Evolutionary conservation across 2,797 vertebrate species (phyloP), one percentile per base, ranked within the genome.

Genomic region (Meda fulgida): DNA sequence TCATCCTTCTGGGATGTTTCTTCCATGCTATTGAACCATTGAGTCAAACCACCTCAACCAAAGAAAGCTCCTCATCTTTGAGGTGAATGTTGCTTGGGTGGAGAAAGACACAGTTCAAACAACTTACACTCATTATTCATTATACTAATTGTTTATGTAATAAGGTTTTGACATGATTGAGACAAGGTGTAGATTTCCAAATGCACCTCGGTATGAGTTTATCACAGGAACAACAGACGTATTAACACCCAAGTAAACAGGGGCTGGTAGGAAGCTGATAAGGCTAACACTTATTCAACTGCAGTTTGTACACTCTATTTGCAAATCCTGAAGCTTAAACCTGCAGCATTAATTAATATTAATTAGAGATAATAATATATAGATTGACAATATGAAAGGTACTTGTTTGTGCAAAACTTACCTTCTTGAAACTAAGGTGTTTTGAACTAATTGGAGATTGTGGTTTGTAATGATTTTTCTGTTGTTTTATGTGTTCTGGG

Each of bases 241-340:
- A 89, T 88, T 78, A 89, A 72, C 53, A 63, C 38, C 71, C 34
- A 78, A 87, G 79, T 58, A 51, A 80, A 77, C 53, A 60, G 75
- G 40, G 79, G 58, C 60, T 86, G 38, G 75, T n/a, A 86, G 71
- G 72, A 72, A 40, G 72, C 86, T 88, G 82, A 88, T 69, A 84
- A 55, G 55, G 53, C 75, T 19, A 40, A 60, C 72, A 83, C 34
- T 51, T 80, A 69, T 58, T 83, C 46, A 77, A 66, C 40, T 81
- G 23, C 46, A 36, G 31, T 21, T 38, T 53, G 66, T 84, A 76
- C 69, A 67, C 53, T 81, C 51, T 4, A 8, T 73, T n/a, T 43
- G 53, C 26, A 82, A 31, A 29, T 66, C 36, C 7, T 40, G 14
- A 77, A 77, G 75, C 77, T 21, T 4, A 23, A 79, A 29, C 38